A percentile compares a stretch with the other conserved stretches of the same genome.
These are phyloP conservation scores for Ascidia mentula DNA, from an alignment of 23 tunicate species.

Conservation along the genomic window DNA sequence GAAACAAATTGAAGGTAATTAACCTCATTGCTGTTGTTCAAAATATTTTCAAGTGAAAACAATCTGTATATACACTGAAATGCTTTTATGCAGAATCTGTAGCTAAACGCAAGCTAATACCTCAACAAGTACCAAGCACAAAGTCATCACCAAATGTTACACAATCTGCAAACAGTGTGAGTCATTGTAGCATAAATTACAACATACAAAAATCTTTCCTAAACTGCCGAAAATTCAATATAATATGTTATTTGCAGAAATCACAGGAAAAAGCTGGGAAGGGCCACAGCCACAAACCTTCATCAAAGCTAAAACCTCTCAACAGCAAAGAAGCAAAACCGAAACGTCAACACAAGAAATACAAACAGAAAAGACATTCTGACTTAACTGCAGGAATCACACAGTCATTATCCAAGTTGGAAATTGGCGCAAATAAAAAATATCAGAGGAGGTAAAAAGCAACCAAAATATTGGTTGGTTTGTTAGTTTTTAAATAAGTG, in stretches of 20 bases:
- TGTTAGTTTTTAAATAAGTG: background rate
- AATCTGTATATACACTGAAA: background rate
- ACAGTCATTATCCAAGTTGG: background rate
- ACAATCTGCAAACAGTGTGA: no score
- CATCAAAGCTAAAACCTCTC: background rate
- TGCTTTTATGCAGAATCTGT: background rate
- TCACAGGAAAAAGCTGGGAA: background rate
- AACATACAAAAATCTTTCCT: no score
- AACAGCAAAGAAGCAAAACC: background rate
- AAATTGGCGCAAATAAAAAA: background rate
- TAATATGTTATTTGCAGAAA: no score
- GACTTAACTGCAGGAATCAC: background rate
- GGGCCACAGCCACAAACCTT: background rate
- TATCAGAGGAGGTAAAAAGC: background rate
- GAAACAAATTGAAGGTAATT: background rate
- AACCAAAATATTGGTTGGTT: background rate
- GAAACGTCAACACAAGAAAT: background rate
- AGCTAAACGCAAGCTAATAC: no score
- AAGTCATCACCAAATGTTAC: no score
- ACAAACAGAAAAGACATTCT: background rate
- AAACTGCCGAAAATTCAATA: no score
- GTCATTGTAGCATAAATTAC: no score
- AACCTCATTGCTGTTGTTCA: background rate
- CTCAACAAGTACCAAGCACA: no score
- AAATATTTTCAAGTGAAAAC: background rate